Conservation (phyloP, 2,797 vertebrate species). For the Sebastes diaconus region DNA sequence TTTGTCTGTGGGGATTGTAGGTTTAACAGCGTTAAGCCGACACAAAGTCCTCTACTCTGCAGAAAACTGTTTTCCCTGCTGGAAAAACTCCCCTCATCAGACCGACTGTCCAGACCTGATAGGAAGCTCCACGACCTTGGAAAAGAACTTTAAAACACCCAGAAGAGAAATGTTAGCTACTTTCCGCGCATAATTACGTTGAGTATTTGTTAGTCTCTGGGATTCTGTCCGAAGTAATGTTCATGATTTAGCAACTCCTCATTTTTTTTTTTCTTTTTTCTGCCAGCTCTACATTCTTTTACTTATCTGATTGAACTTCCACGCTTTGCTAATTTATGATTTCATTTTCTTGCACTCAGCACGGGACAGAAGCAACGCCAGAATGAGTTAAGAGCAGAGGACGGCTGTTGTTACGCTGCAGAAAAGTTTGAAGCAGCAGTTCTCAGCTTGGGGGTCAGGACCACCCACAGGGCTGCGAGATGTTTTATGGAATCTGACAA, state of each 20-base stretch:
- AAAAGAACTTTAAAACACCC: slow-evolving; percentile 57
- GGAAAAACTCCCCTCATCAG: slow-evolving; percentile 52
- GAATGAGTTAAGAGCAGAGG: slow-evolving; percentile 16
- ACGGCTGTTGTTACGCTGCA: neutral
- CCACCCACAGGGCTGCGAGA: slow-evolving; percentile 32
- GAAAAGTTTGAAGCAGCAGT: slow-evolving; percentile 37
- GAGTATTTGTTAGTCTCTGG: slow-evolving; percentile 30
- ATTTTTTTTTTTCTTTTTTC: neutral
- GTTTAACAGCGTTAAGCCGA: slow-evolving; percentile 79
- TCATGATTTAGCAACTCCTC: slow-evolving; percentile 29
- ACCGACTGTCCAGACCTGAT: slow-evolving; percentile 73
- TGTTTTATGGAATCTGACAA: slow-evolving; percentile 58
- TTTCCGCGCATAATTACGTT: slow-evolving; percentile 38
- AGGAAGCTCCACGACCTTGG: slow-evolving; percentile 69
- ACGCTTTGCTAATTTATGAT: slow-evolving; percentile 33
- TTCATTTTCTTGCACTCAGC: slow-evolving; percentile 28
- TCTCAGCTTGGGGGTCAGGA: slow-evolving; percentile 44
- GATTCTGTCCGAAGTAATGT: slow-evolving; percentile 1
- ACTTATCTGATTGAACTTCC: slow-evolving; percentile 12
- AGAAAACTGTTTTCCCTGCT: slow-evolving; percentile 74
- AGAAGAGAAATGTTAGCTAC: slow-evolving; percentile 41
- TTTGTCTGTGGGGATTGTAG: slow-evolving; percentile 78
- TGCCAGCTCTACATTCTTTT: neutral
- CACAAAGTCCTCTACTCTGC: slow-evolving; percentile 77
- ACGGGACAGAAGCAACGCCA: slow-evolving; percentile 7